These are phyloP conservation scores for Rhadina sibilatrix DNA, from an alignment of 2,113 vertebrate genomes.

Conservation along the genomic window DNA sequence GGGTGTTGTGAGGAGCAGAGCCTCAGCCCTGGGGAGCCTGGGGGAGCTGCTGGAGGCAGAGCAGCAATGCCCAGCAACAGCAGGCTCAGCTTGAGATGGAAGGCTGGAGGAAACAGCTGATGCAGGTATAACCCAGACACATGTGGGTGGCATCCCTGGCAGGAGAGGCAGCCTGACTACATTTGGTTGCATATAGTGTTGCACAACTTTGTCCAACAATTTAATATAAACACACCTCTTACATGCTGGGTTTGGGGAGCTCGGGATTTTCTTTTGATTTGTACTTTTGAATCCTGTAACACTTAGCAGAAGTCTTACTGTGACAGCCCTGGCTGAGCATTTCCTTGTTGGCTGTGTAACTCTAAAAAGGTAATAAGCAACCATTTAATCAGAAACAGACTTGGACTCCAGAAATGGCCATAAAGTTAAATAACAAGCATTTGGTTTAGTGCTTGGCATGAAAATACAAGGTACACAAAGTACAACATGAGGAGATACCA, in stretches of 20 bases:
- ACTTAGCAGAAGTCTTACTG: not conserved
- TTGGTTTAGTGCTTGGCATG: not conserved
- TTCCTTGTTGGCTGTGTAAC: not conserved
- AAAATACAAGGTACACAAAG: not conserved
- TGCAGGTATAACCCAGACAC: constrained; percentile 36
- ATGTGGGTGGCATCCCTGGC: constrained; percentile 36
- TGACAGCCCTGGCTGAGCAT: not conserved
- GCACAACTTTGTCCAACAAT: constrained; percentile 19
- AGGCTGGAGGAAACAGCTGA: constrained; percentile 27
- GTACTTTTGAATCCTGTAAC: not conserved
- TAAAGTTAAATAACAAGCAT: not conserved
- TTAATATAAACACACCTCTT: constrained; percentile 14
- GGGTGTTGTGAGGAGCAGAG: not conserved
- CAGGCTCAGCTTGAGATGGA: not conserved
- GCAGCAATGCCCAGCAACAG: constrained; percentile 17
- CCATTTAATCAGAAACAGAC: not conserved
- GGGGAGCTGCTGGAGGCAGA: not conserved
- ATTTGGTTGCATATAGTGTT: not conserved
- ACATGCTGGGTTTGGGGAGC: not conserved
- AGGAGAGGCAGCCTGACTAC: not conserved
- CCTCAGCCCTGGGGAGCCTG: not conserved
- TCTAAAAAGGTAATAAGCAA: not conserved
- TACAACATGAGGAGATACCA: not conserved
- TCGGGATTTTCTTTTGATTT: not conserved
- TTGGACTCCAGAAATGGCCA: not conserved